These are phyloP conservation scores for Zaprionus nigranus DNA, from an alignment of 1,140 invertebrate species.

Conservation along the genomic window DNA sequence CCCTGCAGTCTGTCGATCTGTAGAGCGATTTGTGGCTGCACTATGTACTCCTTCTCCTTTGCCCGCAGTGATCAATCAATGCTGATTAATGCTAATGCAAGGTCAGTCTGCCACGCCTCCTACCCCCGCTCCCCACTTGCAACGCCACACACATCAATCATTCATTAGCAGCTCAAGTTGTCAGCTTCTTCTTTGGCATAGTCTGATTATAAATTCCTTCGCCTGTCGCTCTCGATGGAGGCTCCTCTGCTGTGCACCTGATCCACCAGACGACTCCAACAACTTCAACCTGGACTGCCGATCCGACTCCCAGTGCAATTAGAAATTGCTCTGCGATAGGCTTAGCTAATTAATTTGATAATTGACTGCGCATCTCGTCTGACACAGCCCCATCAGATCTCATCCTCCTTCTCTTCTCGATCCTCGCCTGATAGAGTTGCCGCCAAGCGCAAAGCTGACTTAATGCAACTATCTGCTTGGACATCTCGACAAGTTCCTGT, in stretches of 20 bases:
- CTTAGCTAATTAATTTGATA: conserved; percentile 73
- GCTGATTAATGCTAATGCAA: conserved; percentile 82
- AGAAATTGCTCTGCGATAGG: conserved; percentile 55
- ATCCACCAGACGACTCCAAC: not conserved
- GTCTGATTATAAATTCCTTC: conserved; percentile 62
- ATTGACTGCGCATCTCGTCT: conserved; percentile 57
- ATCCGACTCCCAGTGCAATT: conserved; percentile 51
- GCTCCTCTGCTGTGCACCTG: not conserved
- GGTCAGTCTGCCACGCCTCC: conserved; percentile 59
- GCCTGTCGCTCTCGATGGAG: conserved; percentile 40
- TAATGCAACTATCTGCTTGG: conserved; percentile 11
- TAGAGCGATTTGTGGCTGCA: conserved; percentile 35
- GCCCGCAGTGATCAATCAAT: conserved; percentile 75
- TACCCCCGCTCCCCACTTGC: not conserved
- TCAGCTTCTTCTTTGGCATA: conserved; percentile 61
- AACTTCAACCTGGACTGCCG: conserved; percentile 12
- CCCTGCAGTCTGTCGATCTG: conserved; percentile 28
- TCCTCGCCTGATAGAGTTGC: not conserved
- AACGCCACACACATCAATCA: conserved; percentile 75
- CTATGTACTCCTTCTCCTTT: conserved; percentile 52
- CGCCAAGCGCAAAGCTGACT: conserved; percentile 5
- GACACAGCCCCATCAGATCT: conserved; percentile 40
- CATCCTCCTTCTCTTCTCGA: not conserved
- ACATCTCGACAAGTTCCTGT: conserved; percentile 20
- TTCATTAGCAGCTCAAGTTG: conserved; percentile 81